A percentile compares a stretch with the other conserved stretches of the same genome.
These are phyloP conservation scores for Eurystomus glaucurus DNA, from an alignment of 2,797 vertebrate genomes.

Conservation along the genomic window DNA sequence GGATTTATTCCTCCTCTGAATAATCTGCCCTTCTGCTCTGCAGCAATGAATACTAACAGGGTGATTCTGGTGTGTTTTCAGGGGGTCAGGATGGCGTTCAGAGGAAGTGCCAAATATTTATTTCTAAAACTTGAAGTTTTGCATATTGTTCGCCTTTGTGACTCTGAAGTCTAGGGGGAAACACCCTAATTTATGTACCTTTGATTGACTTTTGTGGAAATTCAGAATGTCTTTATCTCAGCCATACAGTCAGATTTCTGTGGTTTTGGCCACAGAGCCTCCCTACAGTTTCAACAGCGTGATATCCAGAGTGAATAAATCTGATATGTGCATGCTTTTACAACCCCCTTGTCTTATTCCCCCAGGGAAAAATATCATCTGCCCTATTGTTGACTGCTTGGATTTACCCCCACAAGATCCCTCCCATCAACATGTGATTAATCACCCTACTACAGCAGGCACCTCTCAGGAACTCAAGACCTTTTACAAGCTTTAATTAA, in stretches of 20 bases:
- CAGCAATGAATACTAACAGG: not conserved
- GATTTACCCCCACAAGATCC: slow-evolving; percentile 48
- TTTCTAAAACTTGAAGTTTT: not conserved
- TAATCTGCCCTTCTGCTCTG: not conserved
- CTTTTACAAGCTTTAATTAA: slow-evolving; percentile 74
- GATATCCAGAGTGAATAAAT: slow-evolving; percentile 71
- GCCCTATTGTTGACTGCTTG: slow-evolving; percentile 43
- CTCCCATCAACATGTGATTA: slow-evolving; percentile 64
- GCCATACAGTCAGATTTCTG: slow-evolving; percentile 38
- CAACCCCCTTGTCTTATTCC: slow-evolving; percentile 2
- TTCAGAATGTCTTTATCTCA: slow-evolving; percentile 60
- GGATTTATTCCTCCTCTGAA: not conserved
- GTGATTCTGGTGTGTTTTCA: not conserved
- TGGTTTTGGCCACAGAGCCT: slow-evolving; percentile 61
- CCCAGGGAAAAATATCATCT: slow-evolving; percentile 58
- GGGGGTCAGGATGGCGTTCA: not conserved
- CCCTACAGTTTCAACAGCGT: slow-evolving; percentile 53
- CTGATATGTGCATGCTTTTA: slow-evolving; percentile 27
- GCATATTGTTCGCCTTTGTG: not conserved
- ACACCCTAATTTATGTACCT: slow-evolving; percentile 44
- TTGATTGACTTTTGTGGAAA: slow-evolving; percentile 57
- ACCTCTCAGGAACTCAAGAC: slow-evolving; percentile 62
- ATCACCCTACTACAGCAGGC: slow-evolving; percentile 61
- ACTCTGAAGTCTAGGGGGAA: not conserved
- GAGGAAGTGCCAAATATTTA: not conserved